Base-by-base conservation (phyloP, 2,888 invertebrate genomes). In the Dasysyrphus albostriatus region DNA sequence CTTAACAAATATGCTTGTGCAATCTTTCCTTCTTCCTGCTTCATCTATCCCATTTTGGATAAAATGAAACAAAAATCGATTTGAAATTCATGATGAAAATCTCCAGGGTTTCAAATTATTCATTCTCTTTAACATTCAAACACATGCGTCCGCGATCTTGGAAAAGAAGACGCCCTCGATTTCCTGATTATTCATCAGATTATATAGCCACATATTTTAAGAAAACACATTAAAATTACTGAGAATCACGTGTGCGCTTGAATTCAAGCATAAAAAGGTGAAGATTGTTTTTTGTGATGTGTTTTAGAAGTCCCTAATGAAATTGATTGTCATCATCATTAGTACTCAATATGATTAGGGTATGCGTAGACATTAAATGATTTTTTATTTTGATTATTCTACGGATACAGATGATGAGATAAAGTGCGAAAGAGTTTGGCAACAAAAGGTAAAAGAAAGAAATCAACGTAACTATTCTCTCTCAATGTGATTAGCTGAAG, bases 21-120 rank as follows among this genome's bases (percentile, higher is more conserved):
- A 49, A 42, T 67, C 24, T 39, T 19, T n/a, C 32, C 14, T 32
- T 32, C n/a, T 63, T 39, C 8, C 8, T 12, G 7, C 9, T 34
- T 49, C 37, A n/a, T n/a, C 14, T 16, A 51, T 56, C 6, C 14
- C 6, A 9, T 32, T 24, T 78, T n/a, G n/a, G 67, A 67, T 77
- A 37, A 34, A 73, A 65, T n/a, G n/a, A 24, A 14, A 39, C 29
- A 74, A 6, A 61, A 34, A 79, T n/a, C 63, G 74, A 79, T 59
- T 76, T 80, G 65, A 72, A 75, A 75, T 84, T 80, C 58, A 79
- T 75, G 79, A 69, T 54, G 63, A 59, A 72, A 44, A 76, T 83
- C 79, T 42, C 10, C n/a, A 29, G n/a, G 24, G 19, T 32, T 10
- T 5, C 8, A 19, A 1, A 29, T 65, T 37, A 44, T 44, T 4